Evolutionary conservation across 2,888 invertebrate species (phyloP).

Genomic region (Antitype chi): DNA sequence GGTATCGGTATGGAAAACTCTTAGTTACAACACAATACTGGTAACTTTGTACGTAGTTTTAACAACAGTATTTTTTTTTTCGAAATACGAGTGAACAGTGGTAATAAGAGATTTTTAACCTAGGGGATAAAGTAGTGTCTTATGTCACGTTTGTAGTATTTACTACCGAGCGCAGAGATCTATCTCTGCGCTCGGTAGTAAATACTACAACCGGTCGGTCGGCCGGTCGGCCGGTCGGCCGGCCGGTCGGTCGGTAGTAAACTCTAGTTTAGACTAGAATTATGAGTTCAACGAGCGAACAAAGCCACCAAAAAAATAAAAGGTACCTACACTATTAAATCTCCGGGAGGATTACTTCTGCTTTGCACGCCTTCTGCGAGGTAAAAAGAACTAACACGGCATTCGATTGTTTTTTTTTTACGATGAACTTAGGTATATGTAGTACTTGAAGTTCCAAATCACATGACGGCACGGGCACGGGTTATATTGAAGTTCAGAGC

Average conservation of each 20-base stretch:
- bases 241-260: too few relatives aligned
- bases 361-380: neutral
- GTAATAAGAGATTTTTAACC: neutral
- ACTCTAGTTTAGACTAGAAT: neutral
- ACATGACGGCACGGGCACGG: too few relatives aligned
- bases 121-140: neutral
- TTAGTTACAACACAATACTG: neutral
- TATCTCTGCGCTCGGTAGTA: too few relatives aligned
- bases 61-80: neutral
- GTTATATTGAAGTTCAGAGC: neutral
- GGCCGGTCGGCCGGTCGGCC: too few relatives aligned
- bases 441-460: too few relatives aligned
- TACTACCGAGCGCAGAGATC: neutral
- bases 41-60: neutral
- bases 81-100: neutral
- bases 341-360: neutral
- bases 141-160: neutral
- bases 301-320: neutral
- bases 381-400: too few relatives aligned
- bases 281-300: neutral
- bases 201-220: too few relatives aligned
- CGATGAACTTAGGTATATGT: too few relatives aligned
- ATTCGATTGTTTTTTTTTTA: neutral
- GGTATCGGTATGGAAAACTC: constrained; percentile 11
- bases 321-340: neutral